Evolutionary conservation across 1,140 invertebrate genomes (phyloP).

Genomic region (Lepidurus packardi): DNA sequence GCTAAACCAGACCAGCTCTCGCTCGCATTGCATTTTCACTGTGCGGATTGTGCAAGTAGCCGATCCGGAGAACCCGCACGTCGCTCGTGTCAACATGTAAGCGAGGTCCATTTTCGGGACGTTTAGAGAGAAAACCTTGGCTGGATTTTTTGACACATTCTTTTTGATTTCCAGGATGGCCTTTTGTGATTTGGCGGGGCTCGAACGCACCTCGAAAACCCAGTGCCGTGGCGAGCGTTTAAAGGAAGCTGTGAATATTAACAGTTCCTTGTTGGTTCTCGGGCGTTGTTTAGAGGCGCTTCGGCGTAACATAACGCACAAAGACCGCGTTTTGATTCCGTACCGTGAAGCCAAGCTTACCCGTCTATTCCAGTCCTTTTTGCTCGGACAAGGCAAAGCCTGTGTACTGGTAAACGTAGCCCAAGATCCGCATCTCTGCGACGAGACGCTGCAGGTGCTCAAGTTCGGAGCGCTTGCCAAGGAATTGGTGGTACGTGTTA

Average conservation of each 20-base stretch:
- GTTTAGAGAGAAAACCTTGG: neutral
- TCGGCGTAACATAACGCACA: conserved; percentile 46
- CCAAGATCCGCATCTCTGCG: conserved; percentile 59
- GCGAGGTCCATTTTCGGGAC: neutral
- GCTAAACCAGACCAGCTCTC: conserved; percentile 74
- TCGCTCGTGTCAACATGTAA: conserved; percentile 30
- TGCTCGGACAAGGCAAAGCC: conserved; percentile 63
- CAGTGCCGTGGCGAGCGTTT: conserved; percentile 72
- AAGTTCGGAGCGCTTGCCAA: conserved; percentile 68
- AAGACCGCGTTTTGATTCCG: conserved; percentile 49
- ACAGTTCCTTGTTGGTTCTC: conserved; percentile 78
- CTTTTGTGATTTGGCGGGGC: conserved; percentile 86
- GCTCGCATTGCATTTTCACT: conserved; percentile 83
- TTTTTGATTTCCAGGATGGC: conserved; percentile 46
- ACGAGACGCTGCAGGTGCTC: conserved; percentile 73
- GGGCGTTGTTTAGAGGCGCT: conserved; percentile 74
- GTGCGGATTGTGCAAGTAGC: conserved; percentile 60
- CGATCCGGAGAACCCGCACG: conserved; percentile 1
- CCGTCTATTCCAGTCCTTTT: conserved; percentile 52
- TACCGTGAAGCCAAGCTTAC: conserved; percentile 83
- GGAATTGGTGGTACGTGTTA: conserved; percentile 45
- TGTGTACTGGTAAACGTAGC: conserved; percentile 77
- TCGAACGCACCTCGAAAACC: conserved; percentile 79
- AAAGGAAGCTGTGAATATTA: conserved; percentile 84
- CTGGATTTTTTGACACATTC: neutral